Evolutionary conservation across 2,888 invertebrate genomes (phyloP).

Genomic region (Spicauda simplicius): DNA sequence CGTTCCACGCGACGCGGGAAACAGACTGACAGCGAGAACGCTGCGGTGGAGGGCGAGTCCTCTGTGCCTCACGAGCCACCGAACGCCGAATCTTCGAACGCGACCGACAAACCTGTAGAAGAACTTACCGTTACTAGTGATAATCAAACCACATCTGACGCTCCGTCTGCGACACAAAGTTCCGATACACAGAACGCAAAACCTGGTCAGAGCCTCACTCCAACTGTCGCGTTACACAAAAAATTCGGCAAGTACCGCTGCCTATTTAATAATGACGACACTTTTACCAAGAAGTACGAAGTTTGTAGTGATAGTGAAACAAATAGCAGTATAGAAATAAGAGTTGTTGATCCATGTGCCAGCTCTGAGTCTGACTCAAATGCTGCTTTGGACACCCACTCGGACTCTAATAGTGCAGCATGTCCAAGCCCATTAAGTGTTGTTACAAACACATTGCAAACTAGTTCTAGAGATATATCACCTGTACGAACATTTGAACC

Average conservation of each 20-base stretch:
- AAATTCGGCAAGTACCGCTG: conserved; percentile 85
- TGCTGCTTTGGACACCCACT: conserved; percentile 67
- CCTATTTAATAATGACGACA: conserved; percentile 73
- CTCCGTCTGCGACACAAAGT: conserved; percentile 43
- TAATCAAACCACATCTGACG: conserved; percentile 35
- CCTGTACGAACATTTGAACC: conserved; percentile 50
- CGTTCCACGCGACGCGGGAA: conserved; percentile 73
- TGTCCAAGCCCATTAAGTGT: conserved; percentile 61
- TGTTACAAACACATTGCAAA: conserved; percentile 49
- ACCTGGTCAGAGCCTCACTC: conserved; percentile 48
- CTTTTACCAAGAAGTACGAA: conserved; percentile 68
- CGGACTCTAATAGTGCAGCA: conserved; percentile 64
- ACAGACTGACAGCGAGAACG: conserved; percentile 53
- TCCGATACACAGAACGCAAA: conserved; percentile 50
- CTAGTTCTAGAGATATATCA: conserved; percentile 60
- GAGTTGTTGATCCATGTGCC: conserved; percentile 71
- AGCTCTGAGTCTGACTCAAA: conserved; percentile 82
- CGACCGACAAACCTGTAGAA: conserved; percentile 45
- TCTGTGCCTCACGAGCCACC: conserved; percentile 53
- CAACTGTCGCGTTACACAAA: conserved; percentile 75
- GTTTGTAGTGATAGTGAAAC: conserved; percentile 81
- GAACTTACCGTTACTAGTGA: conserved; percentile 38
- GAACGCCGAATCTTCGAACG: conserved; percentile 42
- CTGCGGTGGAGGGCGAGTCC: conserved; percentile 55
- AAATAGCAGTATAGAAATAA: conserved; percentile 75